Percentiles rank a stretch among this genome's conserved stretches.
Conservation (phyloP, 2,797 vertebrate species). For the Rousettus madagascariensis region DNA sequence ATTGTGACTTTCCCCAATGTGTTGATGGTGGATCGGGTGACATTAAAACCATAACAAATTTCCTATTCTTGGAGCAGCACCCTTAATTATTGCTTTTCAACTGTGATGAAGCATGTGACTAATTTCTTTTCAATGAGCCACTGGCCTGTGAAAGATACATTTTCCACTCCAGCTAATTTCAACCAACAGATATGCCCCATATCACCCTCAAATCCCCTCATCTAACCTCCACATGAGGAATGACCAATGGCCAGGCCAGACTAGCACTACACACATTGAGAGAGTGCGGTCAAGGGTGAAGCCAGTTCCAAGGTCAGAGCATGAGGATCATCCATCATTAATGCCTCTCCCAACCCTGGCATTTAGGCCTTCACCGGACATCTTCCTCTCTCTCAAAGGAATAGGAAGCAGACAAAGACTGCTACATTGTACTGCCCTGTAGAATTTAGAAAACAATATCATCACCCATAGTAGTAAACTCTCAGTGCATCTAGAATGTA, state of each 20-base stretch:
- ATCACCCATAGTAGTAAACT: not conserved
- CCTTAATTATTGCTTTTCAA: not conserved
- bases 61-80: not conserved
- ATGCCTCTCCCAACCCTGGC: fast-evolving
- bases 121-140: conserved; percentile 31
- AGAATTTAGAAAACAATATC: not conserved
- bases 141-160: not conserved
- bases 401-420: not conserved
- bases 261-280: not conserved
- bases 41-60: not conserved
- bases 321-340: not conserved
- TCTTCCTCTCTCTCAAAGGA: not conserved
- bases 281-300: not conserved
- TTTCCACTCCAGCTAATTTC: not conserved
- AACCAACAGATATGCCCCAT: not conserved
- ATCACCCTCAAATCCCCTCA: not conserved
- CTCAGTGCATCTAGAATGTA: not conserved
- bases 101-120: not conserved
- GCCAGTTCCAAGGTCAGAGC: not conserved
- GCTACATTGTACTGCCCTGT: not conserved
- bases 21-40: not conserved
- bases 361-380: too few species aligned
- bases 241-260: fast-evolving
- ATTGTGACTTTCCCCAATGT: not conserved
- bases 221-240: not conserved